Percentiles rank a stretch among this genome's conserved stretches.
These are phyloP conservation scores for Scortum barcoo DNA, from an alignment of 2,113 vertebrate genomes.

Conservation along the genomic window DNA sequence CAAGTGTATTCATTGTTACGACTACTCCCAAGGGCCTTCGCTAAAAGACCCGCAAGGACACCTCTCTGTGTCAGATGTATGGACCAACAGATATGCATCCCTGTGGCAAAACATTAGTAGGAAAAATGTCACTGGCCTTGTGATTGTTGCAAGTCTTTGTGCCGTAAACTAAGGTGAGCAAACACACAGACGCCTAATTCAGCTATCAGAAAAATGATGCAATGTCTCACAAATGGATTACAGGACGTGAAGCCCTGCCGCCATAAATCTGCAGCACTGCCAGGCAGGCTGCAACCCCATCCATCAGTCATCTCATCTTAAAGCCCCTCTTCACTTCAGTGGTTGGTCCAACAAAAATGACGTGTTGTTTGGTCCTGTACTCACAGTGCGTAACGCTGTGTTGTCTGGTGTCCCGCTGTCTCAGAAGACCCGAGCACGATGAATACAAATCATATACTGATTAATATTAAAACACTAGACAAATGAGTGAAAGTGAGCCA, in stretches of 20 bases:
- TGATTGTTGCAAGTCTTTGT: conserved; percentile 49
- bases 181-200: conserved; percentile 61
- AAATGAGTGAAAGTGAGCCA: neutral
- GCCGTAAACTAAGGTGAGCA: conserved; percentile 61
- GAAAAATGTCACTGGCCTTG: conserved; percentile 20
- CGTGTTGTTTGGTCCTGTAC: neutral
- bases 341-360: conserved; percentile 6
- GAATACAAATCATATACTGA: too few species aligned
- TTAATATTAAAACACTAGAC: neutral
- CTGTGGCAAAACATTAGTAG: conserved; percentile 25
- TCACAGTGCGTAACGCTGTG: neutral
- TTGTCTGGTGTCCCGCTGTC: neutral
- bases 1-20: neutral
- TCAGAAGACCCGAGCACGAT: neutral
- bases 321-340: conserved; percentile 42
- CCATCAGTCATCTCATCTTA: conserved; percentile 69
- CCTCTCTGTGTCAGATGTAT: neutral
- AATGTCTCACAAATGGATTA: conserved; percentile 69
- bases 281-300: conserved; percentile 54
- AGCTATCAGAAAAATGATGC: conserved; percentile 66
- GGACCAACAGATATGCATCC: neutral
- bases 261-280: conserved; percentile 59
- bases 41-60: neutral
- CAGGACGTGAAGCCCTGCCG: conserved; percentile 57
- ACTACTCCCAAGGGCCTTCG: neutral